Evolutionary conservation across 2,113 vertebrate genomes (phyloP), one percentile per base, ranked within the genome.

Genomic region (Mormoops blainvillei): DNA sequence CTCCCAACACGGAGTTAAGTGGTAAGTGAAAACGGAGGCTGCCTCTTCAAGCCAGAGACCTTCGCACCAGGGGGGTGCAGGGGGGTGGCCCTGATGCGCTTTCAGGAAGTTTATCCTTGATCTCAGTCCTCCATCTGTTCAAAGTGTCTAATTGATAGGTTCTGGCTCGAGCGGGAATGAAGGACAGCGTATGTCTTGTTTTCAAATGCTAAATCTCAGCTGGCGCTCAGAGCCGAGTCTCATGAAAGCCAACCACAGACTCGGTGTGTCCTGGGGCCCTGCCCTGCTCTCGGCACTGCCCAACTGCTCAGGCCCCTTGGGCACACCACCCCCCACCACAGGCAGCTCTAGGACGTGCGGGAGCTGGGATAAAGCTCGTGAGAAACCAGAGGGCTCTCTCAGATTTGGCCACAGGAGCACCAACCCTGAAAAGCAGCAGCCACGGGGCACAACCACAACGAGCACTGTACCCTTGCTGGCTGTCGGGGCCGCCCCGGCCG

Each of bases 401-500:
- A 52, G 61, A 52, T 2, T 1, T 0, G 7, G 58, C 48, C 73
- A 48, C 20, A 8, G 36, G 52, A 52, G 9, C 36, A 1, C 45
- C 43, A 9, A 4, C 1, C 9, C 48, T 3, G 31, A n/a, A 20
- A 24, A 45, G 43, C 28, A 22, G 74, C 19, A 36, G 43, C 14
- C 45, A 26, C 0, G 0, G 33, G 38, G 43, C 36, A 12, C n/a
- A 4, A 38, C 41, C 38, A 3, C 0, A 0, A 14, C 28, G 7
- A 9, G 31, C 3, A 0, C 31, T 31, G 97, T 98, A 98, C 98
- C 98, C 41, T 97, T 84, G 88, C 96, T 67, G 90, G 77, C 84
- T 38, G 91, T 92, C 7, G 97, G 94, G 4, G 86, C 73, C 83
- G 77, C 74, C 3, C 50, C 76, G 81, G 82, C 89, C 14, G 28